Percentiles rank a stretch among this genome's conserved stretches.
phyloP scores from a whole-genome alignment of 2,888 invertebrate species.

The Napeogenes inachia region DNA sequence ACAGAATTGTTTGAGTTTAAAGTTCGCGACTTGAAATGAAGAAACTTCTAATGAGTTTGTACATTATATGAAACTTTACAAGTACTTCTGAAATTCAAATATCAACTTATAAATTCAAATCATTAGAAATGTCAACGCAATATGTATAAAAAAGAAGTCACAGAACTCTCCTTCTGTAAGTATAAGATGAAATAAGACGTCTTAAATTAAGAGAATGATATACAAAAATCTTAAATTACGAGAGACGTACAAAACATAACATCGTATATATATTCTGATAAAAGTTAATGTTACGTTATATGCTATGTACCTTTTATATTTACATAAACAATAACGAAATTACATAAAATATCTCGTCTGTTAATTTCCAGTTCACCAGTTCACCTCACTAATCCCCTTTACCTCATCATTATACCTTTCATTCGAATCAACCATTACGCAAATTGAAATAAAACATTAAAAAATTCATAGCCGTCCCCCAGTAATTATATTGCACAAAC shows the following conservation, averaged over 20 bases:
- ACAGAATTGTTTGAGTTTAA: conserved; percentile 23
- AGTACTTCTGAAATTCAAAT: conserved; percentile 7
- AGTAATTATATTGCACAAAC: conserved; percentile 63
- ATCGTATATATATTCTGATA: too few species aligned
- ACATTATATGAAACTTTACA: conserved; percentile 20
- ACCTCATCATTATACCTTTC: conserved; percentile 5
- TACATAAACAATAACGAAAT: background rate
- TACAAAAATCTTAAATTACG: too few species aligned
- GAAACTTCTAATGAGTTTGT: conserved; percentile 24
- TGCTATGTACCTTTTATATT: too few species aligned
- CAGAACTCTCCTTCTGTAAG: too few species aligned
- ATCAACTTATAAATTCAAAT: conserved; percentile 10
- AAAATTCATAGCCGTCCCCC: conserved; percentile 37
- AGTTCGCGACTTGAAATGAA: conserved; percentile 26
- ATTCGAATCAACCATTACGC: conserved; percentile 15
- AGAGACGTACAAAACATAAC: too few species aligned
- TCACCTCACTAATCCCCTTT: conserved; percentile 6
- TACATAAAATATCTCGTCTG: background rate
- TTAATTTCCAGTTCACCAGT: conserved; percentile 4
- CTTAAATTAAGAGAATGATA: too few species aligned
- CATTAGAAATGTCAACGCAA: conserved; percentile 10
- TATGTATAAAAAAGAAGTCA: background rate
- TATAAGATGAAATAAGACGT: too few species aligned
- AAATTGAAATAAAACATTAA: conserved; percentile 23
- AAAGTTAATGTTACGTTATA: too few species aligned